Base-by-base conservation (phyloP, 2,113 vertebrate species). In the Megalops atlanticus region DNA sequence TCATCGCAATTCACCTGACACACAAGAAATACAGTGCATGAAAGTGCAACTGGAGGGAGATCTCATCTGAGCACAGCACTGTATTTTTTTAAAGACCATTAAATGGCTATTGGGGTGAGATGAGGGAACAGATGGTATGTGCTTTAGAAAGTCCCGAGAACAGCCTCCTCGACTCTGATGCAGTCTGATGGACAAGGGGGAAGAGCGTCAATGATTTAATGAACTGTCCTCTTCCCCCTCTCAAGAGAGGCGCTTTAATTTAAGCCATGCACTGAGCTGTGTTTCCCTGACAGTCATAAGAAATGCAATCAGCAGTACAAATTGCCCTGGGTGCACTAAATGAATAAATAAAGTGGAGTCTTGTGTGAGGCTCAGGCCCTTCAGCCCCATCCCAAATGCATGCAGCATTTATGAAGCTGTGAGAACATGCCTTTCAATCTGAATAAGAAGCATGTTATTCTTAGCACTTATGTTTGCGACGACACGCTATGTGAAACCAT, bases 201-300 rank as follows among this genome's bases (percentile, higher is more conserved):
- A 31, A 64, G n/a, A 64, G n/a, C 8, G n/a, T 31, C 58, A 64
- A 31, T 64, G 58, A 31, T 64, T 64, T 64, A 64, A 64, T 64
- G 58, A 64, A 64, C n/a, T 64, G 58, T 31, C 58, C 58, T 31
- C 58, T 11, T 1, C 8, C 58, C n/a, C n/a, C 58, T 64, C 58
- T 64, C 24, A 8, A 64, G 58, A 31, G 24, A 64, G 58, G 58
- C 58, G 31, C n/a, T 64, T 64, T 64, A 64, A 64, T 64, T 64
- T 64, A n/a, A 64, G 58, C 58, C 58, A 27, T 64, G 58, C 58
- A 64, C n/a, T 64, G 58, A 64, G n/a, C 58, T 64, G n/a, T n/a
- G 52, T 64, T 64, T 31, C 58, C n/a, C 58, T 64, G 58, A 64
- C 58, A 64, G 58, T 64, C 58, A 64, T 64, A 64, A 58, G 58